These are phyloP conservation scores for Apeira syringaria DNA, from an alignment of 2,888 invertebrate species.

Conservation along the genomic window DNA sequence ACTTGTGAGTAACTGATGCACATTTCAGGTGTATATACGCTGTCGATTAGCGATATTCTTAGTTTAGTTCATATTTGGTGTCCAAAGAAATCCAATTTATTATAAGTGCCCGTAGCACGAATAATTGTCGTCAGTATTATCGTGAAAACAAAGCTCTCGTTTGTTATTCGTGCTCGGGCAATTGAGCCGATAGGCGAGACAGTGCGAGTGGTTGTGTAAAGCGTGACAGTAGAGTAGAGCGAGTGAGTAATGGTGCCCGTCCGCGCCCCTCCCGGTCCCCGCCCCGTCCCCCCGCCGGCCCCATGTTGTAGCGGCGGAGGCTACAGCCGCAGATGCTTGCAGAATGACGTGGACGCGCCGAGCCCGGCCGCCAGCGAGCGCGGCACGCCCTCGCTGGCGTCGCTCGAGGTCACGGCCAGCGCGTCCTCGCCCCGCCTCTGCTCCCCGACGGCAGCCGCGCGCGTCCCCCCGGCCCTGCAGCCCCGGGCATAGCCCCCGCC, in stretches of 20 bases:
- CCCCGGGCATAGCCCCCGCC: constrained; percentile 27
- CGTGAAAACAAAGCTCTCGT: too few relatives aligned
- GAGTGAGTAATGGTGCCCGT: constrained; percentile 73
- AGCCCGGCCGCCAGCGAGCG: constrained; percentile 69
- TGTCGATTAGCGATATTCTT: too few relatives aligned
- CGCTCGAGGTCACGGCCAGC: constrained; percentile 35
- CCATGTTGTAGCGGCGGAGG: constrained; percentile 13
- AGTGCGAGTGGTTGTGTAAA: constrained; percentile 34
- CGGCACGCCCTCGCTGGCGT: constrained; percentile 54
- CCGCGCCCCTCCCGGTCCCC: constrained; percentile 31
- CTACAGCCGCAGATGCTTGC: constrained; percentile 64
- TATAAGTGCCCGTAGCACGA: too few relatives aligned
- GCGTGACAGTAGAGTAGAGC: constrained; percentile 46
- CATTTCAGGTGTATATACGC: too few relatives aligned
- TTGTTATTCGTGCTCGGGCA: too few relatives aligned
- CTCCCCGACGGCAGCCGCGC: constrained; percentile 29
- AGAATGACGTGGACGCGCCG: constrained; percentile 81
- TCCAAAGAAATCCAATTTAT: too few relatives aligned
- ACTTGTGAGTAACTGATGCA: too few relatives aligned
- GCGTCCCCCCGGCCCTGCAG: constrained; percentile 23
- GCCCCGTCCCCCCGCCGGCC: constrained; percentile 26
- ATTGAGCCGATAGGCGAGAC: background rate
- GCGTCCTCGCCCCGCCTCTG: constrained; percentile 22
- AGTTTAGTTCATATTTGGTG: too few relatives aligned
- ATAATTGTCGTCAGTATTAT: too few relatives aligned